Evolutionary conservation across 2,888 invertebrate genomes (phyloP).

Genomic region (Aphodius sticticus): DNA sequence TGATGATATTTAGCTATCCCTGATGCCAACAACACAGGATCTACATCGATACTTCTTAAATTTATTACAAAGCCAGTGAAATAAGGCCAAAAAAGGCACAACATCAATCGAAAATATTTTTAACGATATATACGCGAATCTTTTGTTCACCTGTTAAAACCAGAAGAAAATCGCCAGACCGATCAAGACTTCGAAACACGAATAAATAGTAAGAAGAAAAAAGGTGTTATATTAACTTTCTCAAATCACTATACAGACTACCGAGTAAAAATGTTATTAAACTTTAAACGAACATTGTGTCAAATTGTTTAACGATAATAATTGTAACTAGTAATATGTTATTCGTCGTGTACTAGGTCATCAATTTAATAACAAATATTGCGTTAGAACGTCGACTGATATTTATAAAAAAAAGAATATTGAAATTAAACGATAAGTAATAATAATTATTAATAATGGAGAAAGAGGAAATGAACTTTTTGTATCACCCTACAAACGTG

Average conservation of each 20-base stretch:
- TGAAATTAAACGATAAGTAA: not conserved
- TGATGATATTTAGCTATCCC: not conserved
- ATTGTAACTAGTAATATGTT: not conserved
- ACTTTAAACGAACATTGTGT: slow-evolving; percentile 26
- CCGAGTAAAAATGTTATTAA: slow-evolving; percentile 21
- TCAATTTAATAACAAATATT: not conserved
- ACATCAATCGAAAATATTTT: not conserved
- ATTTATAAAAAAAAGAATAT: not conserved
- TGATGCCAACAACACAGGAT: not conserved
- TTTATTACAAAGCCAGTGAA: not conserved
- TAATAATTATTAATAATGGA: not conserved
- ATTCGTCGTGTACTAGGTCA: not conserved
- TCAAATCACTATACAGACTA: no score
- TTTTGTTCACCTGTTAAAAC: slow-evolving; percentile 5
- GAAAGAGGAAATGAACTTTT: not conserved
- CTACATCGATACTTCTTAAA: slow-evolving; percentile 10
- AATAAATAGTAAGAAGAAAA: not conserved
- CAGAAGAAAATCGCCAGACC: not conserved
- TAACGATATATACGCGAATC: no score
- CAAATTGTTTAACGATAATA: not conserved
- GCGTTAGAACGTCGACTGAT: not conserved
- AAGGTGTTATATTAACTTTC: not conserved
- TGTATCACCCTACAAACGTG: not conserved
- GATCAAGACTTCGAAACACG: not conserved
- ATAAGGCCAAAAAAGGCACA: slow-evolving; percentile 15